Evolutionary conservation across 2,888 invertebrate species (phyloP).

Genomic region (Polydrusus pterygomalis): DNA sequence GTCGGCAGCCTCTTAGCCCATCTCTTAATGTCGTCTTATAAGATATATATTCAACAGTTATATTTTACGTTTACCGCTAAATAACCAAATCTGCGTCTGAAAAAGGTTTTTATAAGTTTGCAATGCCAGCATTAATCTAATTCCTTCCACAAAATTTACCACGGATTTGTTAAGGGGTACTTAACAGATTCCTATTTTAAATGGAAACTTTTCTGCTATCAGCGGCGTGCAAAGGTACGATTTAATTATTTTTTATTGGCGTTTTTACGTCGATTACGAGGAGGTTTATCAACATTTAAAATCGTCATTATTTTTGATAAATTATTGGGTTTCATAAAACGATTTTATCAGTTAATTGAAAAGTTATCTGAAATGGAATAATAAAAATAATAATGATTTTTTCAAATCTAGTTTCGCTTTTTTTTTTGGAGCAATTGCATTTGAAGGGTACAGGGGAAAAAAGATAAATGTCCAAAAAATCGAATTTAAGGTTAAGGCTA

Average conservation of each 20-base stretch:
- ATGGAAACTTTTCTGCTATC: constrained; percentile 44
- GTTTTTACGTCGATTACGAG: constrained; percentile 14
- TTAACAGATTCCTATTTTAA: constrained; percentile 55
- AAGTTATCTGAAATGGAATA: background rate
- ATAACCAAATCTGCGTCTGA: constrained; percentile 53
- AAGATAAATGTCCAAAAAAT: too few species aligned
- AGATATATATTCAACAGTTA: constrained; percentile 55
- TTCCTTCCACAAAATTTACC: constrained; percentile 55
- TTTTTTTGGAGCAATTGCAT: too few species aligned
- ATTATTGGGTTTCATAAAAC: background rate
- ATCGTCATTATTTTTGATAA: constrained; percentile 35
- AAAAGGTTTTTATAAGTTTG: constrained; percentile 49
- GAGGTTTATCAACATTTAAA: constrained; percentile 47
- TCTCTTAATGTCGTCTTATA: constrained; percentile 58
- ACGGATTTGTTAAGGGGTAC: constrained; percentile 53
- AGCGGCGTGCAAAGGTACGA: constrained; percentile 27
- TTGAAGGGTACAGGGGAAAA: too few species aligned
- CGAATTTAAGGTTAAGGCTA: too few species aligned
- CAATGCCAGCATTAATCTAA: constrained; percentile 56
- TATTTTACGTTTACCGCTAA: constrained; percentile 51
- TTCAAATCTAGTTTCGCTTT: too few species aligned
- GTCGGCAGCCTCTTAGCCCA: constrained; percentile 55
- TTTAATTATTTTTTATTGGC: constrained; percentile 49
- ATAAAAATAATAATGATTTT: too few species aligned
- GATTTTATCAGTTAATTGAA: background rate